Conservation (phyloP, 2,113 vertebrate genomes). For the Centropus bengalensis region DNA sequence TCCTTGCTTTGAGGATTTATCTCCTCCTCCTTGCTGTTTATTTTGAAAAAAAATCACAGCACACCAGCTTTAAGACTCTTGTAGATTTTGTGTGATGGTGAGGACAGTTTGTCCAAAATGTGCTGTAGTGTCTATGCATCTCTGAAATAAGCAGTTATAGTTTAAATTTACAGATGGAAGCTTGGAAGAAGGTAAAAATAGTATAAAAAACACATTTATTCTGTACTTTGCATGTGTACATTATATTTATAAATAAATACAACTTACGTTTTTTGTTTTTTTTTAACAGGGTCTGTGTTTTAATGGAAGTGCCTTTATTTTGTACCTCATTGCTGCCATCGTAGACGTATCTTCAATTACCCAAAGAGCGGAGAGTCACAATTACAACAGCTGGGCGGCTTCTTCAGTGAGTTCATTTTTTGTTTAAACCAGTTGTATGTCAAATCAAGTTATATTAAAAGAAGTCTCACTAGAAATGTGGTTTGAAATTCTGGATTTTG, state of each 20-base stretch:
- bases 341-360: slow-evolving; percentile 81
- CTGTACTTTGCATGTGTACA: not conserved
- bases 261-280: not conserved
- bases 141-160: not conserved
- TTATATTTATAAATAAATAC: not conserved
- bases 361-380: slow-evolving; percentile 81
- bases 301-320: slow-evolving; percentile 83
- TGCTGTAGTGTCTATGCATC: not conserved
- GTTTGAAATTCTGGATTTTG: not conserved
- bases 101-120: not conserved
- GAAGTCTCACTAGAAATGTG: accelerated
- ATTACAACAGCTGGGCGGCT: slow-evolving; percentile 91
- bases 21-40: no score
- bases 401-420: slow-evolving; percentile 84
- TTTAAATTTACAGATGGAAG: not conserved
- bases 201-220: not conserved
- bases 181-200: not conserved
- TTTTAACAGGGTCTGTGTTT: slow-evolving; percentile 83
- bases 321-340: slow-evolving; percentile 88
- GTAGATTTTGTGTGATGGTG: not conserved
- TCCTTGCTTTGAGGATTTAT: not conserved
- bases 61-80: not conserved
- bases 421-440: not conserved
- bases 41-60: not conserved
- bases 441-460: not conserved